phyloP scores from a whole-genome alignment of 2,888 invertebrate species.

The Melinaea menophilus region DNA sequence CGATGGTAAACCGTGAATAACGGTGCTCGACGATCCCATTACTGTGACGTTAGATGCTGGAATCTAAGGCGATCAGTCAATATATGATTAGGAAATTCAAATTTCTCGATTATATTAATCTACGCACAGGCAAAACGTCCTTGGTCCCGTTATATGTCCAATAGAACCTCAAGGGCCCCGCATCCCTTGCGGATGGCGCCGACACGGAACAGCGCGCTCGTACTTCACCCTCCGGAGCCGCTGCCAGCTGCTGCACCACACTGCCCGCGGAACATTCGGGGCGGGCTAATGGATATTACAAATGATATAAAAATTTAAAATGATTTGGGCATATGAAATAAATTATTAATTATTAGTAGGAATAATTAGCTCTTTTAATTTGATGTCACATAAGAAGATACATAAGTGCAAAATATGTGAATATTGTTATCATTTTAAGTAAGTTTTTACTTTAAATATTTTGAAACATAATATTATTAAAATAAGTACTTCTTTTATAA shows the following conservation, averaged over 20 bases:
- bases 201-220: slow-evolving; percentile 89
- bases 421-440: no score
- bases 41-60: slow-evolving; percentile 74
- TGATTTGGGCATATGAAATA: no score
- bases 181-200: slow-evolving; percentile 83
- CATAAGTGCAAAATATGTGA: no score
- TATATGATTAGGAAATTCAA: background rate
- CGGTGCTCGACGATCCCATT: slow-evolving; percentile 77
- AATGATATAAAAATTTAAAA: no score
- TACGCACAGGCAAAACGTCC: slow-evolving; percentile 83
- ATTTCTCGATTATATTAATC: background rate
- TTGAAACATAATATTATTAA: no score
- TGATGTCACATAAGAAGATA: no score
- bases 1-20: slow-evolving; percentile 76
- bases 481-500: no score
- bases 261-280: slow-evolving; percentile 87
- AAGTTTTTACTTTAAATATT: no score
- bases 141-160: slow-evolving; percentile 91
- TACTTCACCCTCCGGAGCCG: slow-evolving; percentile 84
- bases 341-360: no score
- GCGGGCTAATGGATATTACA: slow-evolving; percentile 75
- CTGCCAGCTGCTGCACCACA: slow-evolving; percentile 84
- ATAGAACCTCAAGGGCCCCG: slow-evolving; percentile 83
- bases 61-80: slow-evolving; percentile 48
- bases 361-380: background rate